A percentile compares a stretch with the other conserved stretches of the same genome.
phyloP scores from a whole-genome alignment of 2,888 invertebrate species.

The Amphipyra tragopoginis region DNA sequence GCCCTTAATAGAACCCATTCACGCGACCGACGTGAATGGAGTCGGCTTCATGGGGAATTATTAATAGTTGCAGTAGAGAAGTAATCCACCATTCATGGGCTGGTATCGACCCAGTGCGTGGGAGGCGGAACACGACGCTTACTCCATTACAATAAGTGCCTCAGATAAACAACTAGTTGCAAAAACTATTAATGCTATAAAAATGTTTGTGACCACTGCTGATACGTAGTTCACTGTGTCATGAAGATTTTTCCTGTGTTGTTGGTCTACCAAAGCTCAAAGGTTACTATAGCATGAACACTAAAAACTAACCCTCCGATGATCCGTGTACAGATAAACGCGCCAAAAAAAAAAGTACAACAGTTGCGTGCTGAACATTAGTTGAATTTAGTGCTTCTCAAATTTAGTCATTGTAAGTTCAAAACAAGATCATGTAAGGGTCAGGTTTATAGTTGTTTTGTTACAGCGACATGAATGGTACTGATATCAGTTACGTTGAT shows the following conservation, averaged over 20 bases:
- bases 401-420: no score
- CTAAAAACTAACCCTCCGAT: no score
- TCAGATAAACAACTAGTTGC: slow-evolving; percentile 43
- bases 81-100: slow-evolving; percentile 63
- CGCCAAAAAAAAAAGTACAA: no score
- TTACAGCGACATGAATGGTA: slow-evolving; percentile 15
- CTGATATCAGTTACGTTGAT: slow-evolving; percentile 15
- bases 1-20: slow-evolving; percentile 82
- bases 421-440: no score
- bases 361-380: no score
- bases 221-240: background rate
- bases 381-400: no score
- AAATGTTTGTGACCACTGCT: slow-evolving; percentile 18
- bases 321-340: no score
- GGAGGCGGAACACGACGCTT: slow-evolving; percentile 59
- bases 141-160: slow-evolving; percentile 43
- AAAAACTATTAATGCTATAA: slow-evolving; percentile 30
- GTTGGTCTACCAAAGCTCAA: background rate
- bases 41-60: slow-evolving; percentile 66
- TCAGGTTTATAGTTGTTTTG: background rate
- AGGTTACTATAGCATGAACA: background rate
- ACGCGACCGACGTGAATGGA: slow-evolving; percentile 80
- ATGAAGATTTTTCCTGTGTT: background rate
- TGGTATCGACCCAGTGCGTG: slow-evolving; percentile 54
- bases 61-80: slow-evolving; percentile 60